Percentiles rank a stretch among this genome's conserved stretches.
Conservation (phyloP, 2,113 vertebrate species). For the Zosterops lateralis region DNA sequence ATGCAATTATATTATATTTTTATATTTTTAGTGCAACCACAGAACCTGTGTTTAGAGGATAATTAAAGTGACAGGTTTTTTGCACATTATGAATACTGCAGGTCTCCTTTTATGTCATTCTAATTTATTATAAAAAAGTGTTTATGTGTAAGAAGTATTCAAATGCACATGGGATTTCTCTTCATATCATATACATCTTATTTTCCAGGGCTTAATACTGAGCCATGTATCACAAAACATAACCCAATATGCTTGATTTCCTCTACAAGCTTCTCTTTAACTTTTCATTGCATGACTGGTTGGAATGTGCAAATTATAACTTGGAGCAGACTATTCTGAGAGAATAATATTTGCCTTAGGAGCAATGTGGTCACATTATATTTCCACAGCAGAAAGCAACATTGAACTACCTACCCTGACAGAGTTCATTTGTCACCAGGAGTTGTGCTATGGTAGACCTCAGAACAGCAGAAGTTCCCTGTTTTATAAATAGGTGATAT, state of each 20-base stretch:
- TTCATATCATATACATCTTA: not conserved
- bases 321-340: not conserved
- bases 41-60: not conserved
- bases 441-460: not conserved
- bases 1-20: constrained; percentile 38
- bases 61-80: constrained; percentile 33
- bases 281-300: not conserved
- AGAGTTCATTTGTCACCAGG: constrained; percentile 8
- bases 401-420: not conserved
- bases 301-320: constrained; percentile 27
- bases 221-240: not conserved
- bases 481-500: not conserved
- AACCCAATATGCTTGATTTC: not conserved
- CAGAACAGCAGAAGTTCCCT: not conserved
- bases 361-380: not conserved
- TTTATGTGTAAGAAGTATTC: not conserved
- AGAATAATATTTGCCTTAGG: constrained; percentile 37
- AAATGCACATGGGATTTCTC: not conserved
- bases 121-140: not conserved
- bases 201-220: constrained; percentile 7
- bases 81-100: not conserved
- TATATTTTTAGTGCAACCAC: not conserved
- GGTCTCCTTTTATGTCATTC: not conserved
- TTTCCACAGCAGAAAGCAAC: not conserved
- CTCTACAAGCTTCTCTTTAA: constrained; percentile 9